Conservation (phyloP, 2,113 vertebrate genomes). For the Guaruba guarouba region DNA sequence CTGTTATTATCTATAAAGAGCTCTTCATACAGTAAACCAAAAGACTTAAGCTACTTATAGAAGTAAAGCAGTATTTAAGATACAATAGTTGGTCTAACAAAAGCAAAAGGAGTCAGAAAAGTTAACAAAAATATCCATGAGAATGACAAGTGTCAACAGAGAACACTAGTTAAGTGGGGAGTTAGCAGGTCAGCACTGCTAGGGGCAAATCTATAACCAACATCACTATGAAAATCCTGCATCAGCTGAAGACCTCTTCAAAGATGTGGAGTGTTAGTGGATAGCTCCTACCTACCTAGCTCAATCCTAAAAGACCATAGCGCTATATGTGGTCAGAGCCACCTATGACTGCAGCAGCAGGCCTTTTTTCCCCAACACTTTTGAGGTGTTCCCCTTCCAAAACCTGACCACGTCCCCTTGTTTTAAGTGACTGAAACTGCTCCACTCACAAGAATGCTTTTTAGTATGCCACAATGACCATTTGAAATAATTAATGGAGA, state of each 20-base stretch:
- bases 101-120: background rate
- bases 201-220: background rate
- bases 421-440: background rate
- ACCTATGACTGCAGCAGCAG: background rate
- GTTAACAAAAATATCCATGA: background rate
- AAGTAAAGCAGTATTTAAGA: background rate
- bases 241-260: background rate
- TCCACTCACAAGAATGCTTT: background rate
- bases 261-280: background rate
- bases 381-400: background rate
- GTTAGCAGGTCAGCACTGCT: background rate
- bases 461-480: background rate
- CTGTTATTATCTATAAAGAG: background rate
- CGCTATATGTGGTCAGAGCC: fast-evolving
- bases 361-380: background rate
- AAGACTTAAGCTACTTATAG: background rate
- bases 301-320: background rate
- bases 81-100: background rate
- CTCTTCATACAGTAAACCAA: background rate
- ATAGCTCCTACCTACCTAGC: background rate
- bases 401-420: fast-evolving
- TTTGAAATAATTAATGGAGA: background rate
- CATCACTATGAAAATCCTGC: fast-evolving
- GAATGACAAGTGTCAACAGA: background rate
- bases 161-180: background rate